Conservation (phyloP, 2,797 vertebrate species). For the Pseudotriccus pelzelni region DNA sequence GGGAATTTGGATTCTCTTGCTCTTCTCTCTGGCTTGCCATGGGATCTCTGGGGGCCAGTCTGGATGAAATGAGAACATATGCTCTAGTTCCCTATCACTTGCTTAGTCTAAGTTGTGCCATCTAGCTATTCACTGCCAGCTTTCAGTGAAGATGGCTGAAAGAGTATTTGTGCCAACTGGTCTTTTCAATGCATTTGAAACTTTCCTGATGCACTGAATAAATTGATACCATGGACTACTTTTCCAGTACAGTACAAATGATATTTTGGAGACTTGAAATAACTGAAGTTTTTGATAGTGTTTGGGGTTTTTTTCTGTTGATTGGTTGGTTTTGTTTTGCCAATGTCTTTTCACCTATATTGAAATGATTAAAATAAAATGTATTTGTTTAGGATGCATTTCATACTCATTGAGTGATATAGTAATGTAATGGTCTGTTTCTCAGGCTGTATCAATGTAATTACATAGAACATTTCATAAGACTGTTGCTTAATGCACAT, state of each 20-base stretch:
- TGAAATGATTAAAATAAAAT: background rate
- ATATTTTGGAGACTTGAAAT: background rate
- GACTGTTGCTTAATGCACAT: background rate
- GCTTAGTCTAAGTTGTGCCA: background rate
- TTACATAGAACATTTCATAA: background rate
- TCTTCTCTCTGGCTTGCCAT: rapidly evolving
- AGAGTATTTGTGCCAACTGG: background rate
- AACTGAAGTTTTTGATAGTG: background rate
- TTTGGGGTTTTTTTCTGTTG: background rate
- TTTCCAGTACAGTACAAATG: background rate
- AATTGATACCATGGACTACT: background rate
- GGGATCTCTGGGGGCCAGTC: background rate
- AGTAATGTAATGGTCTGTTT: background rate
- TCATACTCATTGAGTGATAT: background rate
- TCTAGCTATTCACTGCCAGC: background rate
- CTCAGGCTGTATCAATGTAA: background rate
- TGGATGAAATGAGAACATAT: background rate
- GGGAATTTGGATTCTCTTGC: background rate
- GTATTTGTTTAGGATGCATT: background rate
- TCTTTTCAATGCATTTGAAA: background rate
- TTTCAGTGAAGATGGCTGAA: background rate
- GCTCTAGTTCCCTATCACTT: background rate
- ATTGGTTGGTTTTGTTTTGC: background rate
- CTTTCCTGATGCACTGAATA: background rate
- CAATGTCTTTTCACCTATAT: background rate